Evolutionary conservation across 2,797 vertebrate genomes (phyloP).

Genomic region (Rhinoraja longicauda): DNA sequence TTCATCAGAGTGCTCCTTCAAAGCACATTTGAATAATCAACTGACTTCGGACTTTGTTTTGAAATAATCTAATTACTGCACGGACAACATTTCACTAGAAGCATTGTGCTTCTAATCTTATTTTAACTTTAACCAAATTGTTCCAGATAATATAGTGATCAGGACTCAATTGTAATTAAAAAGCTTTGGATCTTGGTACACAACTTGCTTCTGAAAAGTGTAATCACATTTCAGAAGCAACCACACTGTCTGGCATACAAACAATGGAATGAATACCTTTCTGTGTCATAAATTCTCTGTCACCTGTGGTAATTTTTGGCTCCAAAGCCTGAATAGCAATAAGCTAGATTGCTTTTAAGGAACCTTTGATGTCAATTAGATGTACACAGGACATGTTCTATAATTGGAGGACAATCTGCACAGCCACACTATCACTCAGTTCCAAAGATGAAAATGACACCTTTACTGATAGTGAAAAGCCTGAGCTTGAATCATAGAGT

Average conservation of each 20-base stretch:
- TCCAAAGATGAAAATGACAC: neutral
- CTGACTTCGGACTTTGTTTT: neutral
- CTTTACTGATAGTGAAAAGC: neutral
- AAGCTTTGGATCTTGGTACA: neutral
- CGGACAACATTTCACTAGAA: neutral
- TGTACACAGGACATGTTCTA: neutral
- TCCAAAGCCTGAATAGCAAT: neutral
- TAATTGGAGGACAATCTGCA: neutral
- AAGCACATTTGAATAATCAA: neutral
- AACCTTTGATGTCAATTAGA: neutral
- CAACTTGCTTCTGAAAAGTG: neutral
- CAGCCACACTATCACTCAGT: neutral
- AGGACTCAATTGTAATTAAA: neutral
- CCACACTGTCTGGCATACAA: too few relatives aligned
- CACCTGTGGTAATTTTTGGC: neutral
- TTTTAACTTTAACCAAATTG: neutral
- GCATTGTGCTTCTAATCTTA: neutral
- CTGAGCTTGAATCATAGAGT: neutral
- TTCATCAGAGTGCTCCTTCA: neutral
- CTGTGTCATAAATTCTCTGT: too few relatives aligned
- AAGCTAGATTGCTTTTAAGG: neutral
- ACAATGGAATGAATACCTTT: too few relatives aligned
- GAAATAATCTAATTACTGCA: neutral
- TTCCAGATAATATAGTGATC: neutral
- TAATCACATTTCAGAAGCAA: neutral